These are phyloP conservation scores for Tachystola acroxantha DNA, from an alignment of 2,888 invertebrate genomes.

Conservation along the genomic window DNA sequence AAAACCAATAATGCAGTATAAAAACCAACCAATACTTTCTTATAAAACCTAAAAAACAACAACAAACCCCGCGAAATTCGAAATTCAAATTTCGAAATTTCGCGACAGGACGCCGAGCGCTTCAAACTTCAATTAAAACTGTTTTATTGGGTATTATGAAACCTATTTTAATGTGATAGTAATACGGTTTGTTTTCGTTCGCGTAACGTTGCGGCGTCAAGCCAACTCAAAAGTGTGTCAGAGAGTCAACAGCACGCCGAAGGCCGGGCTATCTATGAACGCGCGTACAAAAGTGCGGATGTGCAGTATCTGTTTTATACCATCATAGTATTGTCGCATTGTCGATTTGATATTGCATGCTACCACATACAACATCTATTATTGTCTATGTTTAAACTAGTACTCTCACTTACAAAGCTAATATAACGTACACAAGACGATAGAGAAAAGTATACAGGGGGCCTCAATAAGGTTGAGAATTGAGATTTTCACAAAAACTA, in stretches of 20 bases:
- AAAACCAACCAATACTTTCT: background rate
- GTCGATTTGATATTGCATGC: too few species aligned
- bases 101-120: constrained; percentile 39
- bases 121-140: constrained; percentile 49
- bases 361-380: too few species aligned
- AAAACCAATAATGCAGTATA: too few species aligned
- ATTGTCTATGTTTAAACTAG: too few species aligned
- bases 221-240: constrained; percentile 76
- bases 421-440: too few species aligned
- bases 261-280: constrained; percentile 71
- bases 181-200: constrained; percentile 42
- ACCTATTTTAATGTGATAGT: background rate
- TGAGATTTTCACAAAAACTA: too few species aligned
- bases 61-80: constrained; percentile 42
- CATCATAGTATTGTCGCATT: constrained; percentile 1
- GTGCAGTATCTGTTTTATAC: constrained; percentile 22
- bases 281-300: constrained; percentile 67
- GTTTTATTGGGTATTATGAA: constrained; percentile 8
- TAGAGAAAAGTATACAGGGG: too few species aligned
- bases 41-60: background rate
- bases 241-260: constrained; percentile 70
- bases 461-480: too few species aligned
- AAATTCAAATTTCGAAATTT: constrained; percentile 66
- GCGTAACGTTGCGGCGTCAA: constrained; percentile 50
- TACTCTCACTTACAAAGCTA: too few species aligned